Conservation (phyloP, 37 sponge, comb jelly and placozoan genomes). For the Crambe crambe region DNA sequence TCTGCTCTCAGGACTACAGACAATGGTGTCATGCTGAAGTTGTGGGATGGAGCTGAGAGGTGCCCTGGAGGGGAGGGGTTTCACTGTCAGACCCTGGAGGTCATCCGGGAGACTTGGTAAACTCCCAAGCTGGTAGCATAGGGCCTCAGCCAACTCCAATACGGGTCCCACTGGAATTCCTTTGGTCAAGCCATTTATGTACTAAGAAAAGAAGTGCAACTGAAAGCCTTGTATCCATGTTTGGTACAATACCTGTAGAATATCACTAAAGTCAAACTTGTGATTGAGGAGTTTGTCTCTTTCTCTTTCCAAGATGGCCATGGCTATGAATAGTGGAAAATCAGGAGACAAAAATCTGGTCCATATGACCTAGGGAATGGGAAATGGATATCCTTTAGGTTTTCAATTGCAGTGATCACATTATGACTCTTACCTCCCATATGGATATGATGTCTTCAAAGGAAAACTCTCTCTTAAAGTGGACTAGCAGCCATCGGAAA, state of each 20-base stretch:
- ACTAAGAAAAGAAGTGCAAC: constrained; percentile 27
- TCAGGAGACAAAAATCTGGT: constrained; percentile 68
- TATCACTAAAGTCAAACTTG: constrained; percentile 61
- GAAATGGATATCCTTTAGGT: too few species aligned
- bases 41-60: neutral
- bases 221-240: neutral
- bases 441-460: constrained; percentile 66
- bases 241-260: constrained; percentile 56
- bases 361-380: constrained; percentile 95
- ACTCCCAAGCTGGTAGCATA: constrained; percentile 65
- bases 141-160: constrained; percentile 65
- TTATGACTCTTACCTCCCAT: constrained; percentile 89
- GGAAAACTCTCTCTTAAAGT: constrained; percentile 92
- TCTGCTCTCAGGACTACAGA: constrained; percentile 35
- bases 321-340: constrained; percentile 85
- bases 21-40: constrained; percentile 26
- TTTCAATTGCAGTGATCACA: too few species aligned
- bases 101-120: constrained; percentile 40
- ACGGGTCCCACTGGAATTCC: constrained; percentile 49
- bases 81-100: constrained; percentile 25
- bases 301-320: constrained; percentile 81
- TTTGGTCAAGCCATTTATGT: constrained; percentile 75
- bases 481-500: constrained; percentile 93
- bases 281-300: constrained; percentile 43
- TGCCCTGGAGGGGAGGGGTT: constrained; percentile 23